Base-by-base conservation (phyloP, 2,888 invertebrate genomes). In the Tolmerus cingulatus region DNA sequence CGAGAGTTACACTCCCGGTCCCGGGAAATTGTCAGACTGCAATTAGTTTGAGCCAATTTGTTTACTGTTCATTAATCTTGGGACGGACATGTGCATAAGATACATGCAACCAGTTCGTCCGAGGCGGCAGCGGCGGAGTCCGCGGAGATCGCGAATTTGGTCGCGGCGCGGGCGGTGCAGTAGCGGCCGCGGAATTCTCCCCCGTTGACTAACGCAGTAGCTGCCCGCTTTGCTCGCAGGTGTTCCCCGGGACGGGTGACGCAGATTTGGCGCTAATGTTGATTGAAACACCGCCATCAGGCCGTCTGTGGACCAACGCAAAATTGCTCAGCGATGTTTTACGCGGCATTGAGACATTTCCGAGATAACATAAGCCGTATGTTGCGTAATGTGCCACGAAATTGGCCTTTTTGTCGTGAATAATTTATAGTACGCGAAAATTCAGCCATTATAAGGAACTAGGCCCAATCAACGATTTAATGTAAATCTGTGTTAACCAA, bases 41-140 rank as follows among this genome's bases (percentile, higher is more conserved):
- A 81, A 81, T 81, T 81, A 81, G 81, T 81, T 51, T 81, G 51
- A 46, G 55, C 81, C 81, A 81, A 81, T 81, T 81, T 81, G 81
- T 81, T 81, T 46, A 81, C 51, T 55, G 81, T 81, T 55, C 51
- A 81, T 55, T 81, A 81, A 81, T 81, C 81, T 27, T 43, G 40
- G 81, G 16, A 14, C 81, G 81, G 27, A 81, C 81, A 30, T 51
- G 46, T 55, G 30, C 81, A 40, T 23, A 40, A 19, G 51, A 55
- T 30, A 55, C 14, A 55, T 30, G 30, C 14, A 55, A 34, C 51
- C 51, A 46, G 81, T 12, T 81, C 46, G 40, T 40, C 37, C 37
- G 37, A n/a, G n/a, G 37, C 7, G 34, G 5, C 23, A 1, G 23
- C 4, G 34, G 34, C 34, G 34, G 7, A 34, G 30, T 1, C 30